Percentiles rank a stretch among this genome's conserved stretches.
These are phyloP conservation scores for Argyresthia albistria DNA, from an alignment of 2,888 invertebrate genomes.

Conservation along the genomic window DNA sequence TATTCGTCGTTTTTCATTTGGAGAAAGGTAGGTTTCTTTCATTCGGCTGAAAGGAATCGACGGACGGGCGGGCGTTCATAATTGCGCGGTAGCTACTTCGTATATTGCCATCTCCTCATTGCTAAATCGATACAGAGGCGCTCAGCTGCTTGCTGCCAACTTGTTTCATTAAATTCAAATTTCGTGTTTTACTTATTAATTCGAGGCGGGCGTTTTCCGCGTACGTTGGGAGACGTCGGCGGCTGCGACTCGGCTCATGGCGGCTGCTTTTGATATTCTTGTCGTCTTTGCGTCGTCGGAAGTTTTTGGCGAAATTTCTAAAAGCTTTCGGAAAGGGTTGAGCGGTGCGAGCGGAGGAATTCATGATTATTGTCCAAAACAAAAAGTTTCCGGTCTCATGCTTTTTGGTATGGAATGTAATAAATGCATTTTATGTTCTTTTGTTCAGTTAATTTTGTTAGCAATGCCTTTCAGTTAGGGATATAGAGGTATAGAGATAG, in stretches of 20 bases:
- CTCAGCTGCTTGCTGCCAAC: slow-evolving; percentile 60
- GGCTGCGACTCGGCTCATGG: slow-evolving; percentile 10
- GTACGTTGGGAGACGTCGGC: slow-evolving; percentile 28
- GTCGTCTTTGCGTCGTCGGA: slow-evolving; percentile 11
- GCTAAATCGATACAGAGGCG: slow-evolving; percentile 50
- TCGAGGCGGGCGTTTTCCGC: slow-evolving; percentile 52
- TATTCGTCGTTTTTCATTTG: neutral
- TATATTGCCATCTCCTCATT: slow-evolving; percentile 25
- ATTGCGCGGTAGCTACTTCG: slow-evolving; percentile 13
- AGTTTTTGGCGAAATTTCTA: slow-evolving; percentile 21
- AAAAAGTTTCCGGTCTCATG: too few species aligned
- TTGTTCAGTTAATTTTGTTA: too few species aligned
- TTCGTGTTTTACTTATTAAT: slow-evolving; percentile 73
- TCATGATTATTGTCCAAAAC: slow-evolving; percentile 14
- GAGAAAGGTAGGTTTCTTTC: neutral
- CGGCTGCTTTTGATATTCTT: slow-evolving; percentile 48
- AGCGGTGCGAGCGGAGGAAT: slow-evolving; percentile 11
- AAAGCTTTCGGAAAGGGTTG: slow-evolving; percentile 18
- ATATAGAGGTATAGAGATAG: too few species aligned
- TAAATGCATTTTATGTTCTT: too few species aligned
- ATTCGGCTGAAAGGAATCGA: neutral
- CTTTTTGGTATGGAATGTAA: too few species aligned
- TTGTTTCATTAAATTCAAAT: slow-evolving; percentile 75
- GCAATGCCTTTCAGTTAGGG: too few species aligned
- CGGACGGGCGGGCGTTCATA: slow-evolving; percentile 1